Evolutionary conservation across 2,888 invertebrate genomes (phyloP).

Genomic region (Metalampra italica): DNA sequence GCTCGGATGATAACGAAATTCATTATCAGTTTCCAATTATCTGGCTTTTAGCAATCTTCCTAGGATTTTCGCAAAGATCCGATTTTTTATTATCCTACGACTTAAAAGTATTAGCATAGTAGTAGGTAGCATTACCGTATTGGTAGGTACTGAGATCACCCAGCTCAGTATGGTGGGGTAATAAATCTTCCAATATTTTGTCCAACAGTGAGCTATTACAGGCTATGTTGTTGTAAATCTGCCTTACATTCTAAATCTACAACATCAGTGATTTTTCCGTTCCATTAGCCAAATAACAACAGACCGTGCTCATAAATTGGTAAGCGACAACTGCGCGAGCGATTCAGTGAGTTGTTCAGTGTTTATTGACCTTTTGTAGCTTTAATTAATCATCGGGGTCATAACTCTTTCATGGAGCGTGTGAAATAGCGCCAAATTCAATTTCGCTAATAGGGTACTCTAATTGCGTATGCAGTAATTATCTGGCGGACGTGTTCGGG

Average conservation of each 20-base stretch:
- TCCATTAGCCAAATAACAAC: slow-evolving; percentile 33
- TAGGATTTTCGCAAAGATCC: too few species aligned
- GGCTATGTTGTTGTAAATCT: neutral
- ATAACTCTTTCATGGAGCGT: slow-evolving; percentile 30
- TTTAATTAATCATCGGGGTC: slow-evolving; percentile 53
- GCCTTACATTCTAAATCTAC: slow-evolving; percentile 23
- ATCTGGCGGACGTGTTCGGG: slow-evolving; percentile 48
- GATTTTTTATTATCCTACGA: too few species aligned
- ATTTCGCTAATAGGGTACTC: slow-evolving; percentile 49
- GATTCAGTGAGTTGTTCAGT: slow-evolving; percentile 50
- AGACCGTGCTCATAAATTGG: slow-evolving; percentile 38
- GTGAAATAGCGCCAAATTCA: slow-evolving; percentile 31
- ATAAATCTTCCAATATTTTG: too few species aligned
- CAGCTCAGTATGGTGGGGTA: too few species aligned
- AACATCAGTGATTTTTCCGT: slow-evolving; percentile 32
- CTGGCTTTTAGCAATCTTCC: too few species aligned
- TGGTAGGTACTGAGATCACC: too few species aligned
- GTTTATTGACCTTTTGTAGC: slow-evolving; percentile 56
- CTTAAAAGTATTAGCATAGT: too few species aligned
- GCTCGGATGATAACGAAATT: too few species aligned
- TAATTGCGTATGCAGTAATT: slow-evolving; percentile 58
- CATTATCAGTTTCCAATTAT: too few species aligned
- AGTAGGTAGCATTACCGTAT: too few species aligned
- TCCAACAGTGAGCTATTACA: too few species aligned
- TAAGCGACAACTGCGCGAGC: slow-evolving; percentile 35